Percentiles rank a stretch among this genome's conserved stretches.
phyloP scores from a whole-genome alignment of 2,888 invertebrate species.

The Dimorphilus gyrociliatus region DNA sequence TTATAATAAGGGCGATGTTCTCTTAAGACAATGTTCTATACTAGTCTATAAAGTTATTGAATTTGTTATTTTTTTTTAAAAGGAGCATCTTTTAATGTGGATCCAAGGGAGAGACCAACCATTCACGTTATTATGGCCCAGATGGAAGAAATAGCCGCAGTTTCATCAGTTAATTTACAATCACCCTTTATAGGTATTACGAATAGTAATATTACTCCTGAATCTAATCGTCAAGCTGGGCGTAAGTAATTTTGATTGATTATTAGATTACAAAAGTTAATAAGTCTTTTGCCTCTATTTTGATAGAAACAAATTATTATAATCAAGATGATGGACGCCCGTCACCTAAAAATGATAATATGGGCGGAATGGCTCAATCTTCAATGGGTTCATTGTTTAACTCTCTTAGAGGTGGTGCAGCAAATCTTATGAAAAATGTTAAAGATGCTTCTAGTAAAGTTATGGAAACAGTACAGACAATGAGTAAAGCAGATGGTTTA shows the following conservation, averaged over 20 bases:
- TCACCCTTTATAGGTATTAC: conserved; percentile 43
- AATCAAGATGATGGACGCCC: conserved; percentile 2
- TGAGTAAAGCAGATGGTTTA: neutral
- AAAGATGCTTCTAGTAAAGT: conserved; percentile 91
- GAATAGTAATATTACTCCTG: neutral
- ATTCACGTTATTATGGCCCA: conserved; percentile 65
- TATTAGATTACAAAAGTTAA: too few relatives aligned
- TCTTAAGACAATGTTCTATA: too few relatives aligned
- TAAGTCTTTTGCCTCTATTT: too few relatives aligned
- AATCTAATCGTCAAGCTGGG: conserved; percentile 1
- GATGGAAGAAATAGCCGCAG: conserved; percentile 71
- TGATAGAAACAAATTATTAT: neutral
- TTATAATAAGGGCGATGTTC: too few relatives aligned
- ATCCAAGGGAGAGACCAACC: conserved; percentile 63
- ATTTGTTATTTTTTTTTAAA: conserved; percentile 9
- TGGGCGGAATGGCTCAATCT: conserved; percentile 5
- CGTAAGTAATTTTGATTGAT: too few relatives aligned
- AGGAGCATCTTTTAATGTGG: conserved; percentile 43
- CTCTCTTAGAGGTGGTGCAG: conserved; percentile 76
- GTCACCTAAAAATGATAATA: neutral
- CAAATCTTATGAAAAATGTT: conserved; percentile 75
- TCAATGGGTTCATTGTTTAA: conserved; percentile 44
- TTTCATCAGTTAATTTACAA: conserved; percentile 62
- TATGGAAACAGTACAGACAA: conserved; percentile 64
- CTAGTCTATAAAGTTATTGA: too few relatives aligned